Evolutionary conservation across 2,888 invertebrate genomes (phyloP).

Genomic region (Torymus auratus): DNA sequence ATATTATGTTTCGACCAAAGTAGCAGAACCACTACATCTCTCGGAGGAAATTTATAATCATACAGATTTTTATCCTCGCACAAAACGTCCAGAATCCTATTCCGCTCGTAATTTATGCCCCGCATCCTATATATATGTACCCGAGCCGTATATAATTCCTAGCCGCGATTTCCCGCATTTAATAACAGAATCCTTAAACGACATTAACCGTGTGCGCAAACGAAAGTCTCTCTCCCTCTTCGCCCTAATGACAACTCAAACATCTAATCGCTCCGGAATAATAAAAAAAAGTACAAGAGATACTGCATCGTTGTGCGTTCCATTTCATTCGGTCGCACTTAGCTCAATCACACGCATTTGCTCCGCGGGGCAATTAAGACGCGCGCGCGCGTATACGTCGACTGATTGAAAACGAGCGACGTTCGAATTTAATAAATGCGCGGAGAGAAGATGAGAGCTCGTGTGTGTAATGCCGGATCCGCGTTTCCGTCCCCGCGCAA

Average conservation of each 20-base stretch:
- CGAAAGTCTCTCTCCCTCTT: too few relatives aligned
- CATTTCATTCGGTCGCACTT: not conserved
- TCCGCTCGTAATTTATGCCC: too few relatives aligned
- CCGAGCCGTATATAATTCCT: not conserved
- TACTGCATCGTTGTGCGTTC: not conserved
- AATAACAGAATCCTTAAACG: not conserved
- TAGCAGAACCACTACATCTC: too few relatives aligned
- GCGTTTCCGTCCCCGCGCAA: slow-evolving; percentile 6
- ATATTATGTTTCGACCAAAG: too few relatives aligned
- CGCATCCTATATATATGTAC: too few relatives aligned
- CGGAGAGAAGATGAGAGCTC: not conserved
- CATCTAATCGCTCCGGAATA: not conserved
- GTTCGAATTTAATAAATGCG: slow-evolving; percentile 14
- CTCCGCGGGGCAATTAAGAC: not conserved
- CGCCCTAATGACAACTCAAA: not conserved
- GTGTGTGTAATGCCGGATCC: slow-evolving; percentile 19
- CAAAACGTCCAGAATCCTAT: too few relatives aligned
- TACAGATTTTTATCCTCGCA: too few relatives aligned
- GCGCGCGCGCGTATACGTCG: not conserved
- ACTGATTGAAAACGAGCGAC: slow-evolving; percentile 22
- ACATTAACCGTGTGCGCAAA: not conserved
- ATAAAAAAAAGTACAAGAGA: too few relatives aligned
- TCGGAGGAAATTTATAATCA: too few relatives aligned
- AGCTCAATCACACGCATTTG: slow-evolving; percentile 29
- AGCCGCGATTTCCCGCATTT: not conserved